Evolutionary conservation across 2,888 invertebrate species (phyloP).

Genomic region (Zeuzera pyrina): DNA sequence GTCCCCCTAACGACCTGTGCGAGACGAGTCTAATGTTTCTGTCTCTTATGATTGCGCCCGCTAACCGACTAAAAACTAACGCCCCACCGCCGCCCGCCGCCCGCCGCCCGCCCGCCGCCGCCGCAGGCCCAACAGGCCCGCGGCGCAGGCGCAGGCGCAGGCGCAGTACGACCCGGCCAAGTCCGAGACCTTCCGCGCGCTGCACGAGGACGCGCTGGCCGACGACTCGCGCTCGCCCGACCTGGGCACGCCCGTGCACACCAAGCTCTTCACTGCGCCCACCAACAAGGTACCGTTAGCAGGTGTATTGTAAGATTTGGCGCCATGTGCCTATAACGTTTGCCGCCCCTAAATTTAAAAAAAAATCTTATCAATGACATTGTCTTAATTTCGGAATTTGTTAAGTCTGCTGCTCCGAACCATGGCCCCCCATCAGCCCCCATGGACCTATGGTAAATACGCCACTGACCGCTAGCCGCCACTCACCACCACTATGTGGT

Average conservation of each 20-base stretch:
- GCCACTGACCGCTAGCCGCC: too few relatives aligned
- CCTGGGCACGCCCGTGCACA: conserved; percentile 79
- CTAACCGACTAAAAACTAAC: conserved; percentile 70
- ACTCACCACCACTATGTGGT: too few relatives aligned
- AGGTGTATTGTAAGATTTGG: not conserved
- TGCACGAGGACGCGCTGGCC: conserved; percentile 83
- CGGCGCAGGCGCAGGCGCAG: conserved; percentile 77
- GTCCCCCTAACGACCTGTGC: conserved; percentile 27
- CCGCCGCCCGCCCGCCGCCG: conserved; percentile 19
- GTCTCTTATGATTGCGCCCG: conserved; percentile 60
- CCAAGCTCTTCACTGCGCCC: conserved; percentile 83
- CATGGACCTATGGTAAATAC: too few relatives aligned
- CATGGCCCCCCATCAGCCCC: too few relatives aligned
- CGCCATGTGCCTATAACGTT: too few relatives aligned
- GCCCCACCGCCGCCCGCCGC: conserved; percentile 32
- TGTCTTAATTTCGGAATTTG: too few relatives aligned
- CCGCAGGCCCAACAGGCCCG: conserved; percentile 11
- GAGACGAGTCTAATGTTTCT: conserved; percentile 50
- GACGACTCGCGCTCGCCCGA: conserved; percentile 78
- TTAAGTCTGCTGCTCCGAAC: too few relatives aligned
- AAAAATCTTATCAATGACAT: too few relatives aligned
- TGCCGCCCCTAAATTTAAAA: too few relatives aligned
- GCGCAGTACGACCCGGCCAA: conserved; percentile 87
- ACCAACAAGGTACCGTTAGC: conserved; percentile 74
- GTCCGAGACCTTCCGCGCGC: conserved; percentile 90